Conservation (phyloP, 2,888 invertebrate species). For the Andrena haemorrhoa region DNA sequence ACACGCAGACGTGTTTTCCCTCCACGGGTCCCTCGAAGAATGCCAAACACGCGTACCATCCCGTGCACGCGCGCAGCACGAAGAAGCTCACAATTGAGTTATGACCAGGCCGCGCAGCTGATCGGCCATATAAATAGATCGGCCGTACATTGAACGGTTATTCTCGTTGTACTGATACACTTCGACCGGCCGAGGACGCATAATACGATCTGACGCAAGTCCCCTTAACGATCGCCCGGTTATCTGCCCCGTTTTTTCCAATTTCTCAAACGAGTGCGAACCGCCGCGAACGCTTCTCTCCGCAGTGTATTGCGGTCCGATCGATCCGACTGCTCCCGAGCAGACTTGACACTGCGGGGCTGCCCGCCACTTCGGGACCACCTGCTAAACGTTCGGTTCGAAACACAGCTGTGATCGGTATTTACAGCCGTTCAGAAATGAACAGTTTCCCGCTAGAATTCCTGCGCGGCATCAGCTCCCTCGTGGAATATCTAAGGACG, state of each 20-base stretch:
- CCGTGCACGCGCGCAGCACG: neutral
- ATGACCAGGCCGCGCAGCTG: slow-evolving; percentile 72
- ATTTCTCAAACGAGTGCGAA: slow-evolving; percentile 13
- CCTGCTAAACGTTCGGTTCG: neutral
- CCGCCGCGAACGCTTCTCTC: neutral
- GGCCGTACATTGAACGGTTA: slow-evolving; percentile 61
- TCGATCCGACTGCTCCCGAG: neutral
- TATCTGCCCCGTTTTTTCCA: slow-evolving; percentile 17
- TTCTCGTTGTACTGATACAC: slow-evolving; percentile 61
- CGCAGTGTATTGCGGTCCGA: neutral
- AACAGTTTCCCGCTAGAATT: too few relatives aligned
- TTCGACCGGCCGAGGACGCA: slow-evolving; percentile 53
- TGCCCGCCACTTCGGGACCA: neutral
- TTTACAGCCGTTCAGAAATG: too few relatives aligned
- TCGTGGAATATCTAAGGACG: neutral
- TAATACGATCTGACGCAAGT: slow-evolving; percentile 48
- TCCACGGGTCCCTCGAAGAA: slow-evolving; percentile 1
- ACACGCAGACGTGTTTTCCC: neutral
- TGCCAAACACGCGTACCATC: slow-evolving; percentile 1
- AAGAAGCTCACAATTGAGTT: slow-evolving; percentile 67
- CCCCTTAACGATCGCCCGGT: slow-evolving; percentile 14
- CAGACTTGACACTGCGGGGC: neutral
- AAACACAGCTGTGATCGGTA: neutral
- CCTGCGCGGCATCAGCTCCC: too few relatives aligned
- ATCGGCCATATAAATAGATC: slow-evolving; percentile 76